A percentile compares a stretch with the other conserved stretches of the same genome.
Evolutionary conservation across 2,113 vertebrate species (phyloP).

Genomic region (Alligator mississippiensis): DNA sequence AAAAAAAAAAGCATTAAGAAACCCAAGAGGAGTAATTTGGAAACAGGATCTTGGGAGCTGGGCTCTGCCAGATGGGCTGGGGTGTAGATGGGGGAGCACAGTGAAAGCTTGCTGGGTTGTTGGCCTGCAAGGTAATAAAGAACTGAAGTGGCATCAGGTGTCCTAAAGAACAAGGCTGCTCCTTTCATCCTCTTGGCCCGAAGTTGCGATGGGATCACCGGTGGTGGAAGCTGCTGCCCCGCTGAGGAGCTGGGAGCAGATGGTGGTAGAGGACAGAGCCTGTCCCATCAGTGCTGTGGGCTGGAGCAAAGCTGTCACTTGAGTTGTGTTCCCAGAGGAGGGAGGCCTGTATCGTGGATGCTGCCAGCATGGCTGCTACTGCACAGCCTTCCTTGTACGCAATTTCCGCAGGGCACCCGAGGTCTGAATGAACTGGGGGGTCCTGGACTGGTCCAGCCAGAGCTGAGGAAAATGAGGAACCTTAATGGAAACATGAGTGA

Average conservation of each 20-base stretch:
- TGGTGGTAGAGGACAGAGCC: background rate
- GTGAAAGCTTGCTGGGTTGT: background rate
- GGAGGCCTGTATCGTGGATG: background rate
- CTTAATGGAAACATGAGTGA: background rate
- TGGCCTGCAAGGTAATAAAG: background rate
- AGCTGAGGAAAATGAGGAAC: background rate
- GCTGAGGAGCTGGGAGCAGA: background rate
- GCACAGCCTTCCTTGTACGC: background rate
- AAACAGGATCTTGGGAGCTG: conserved; percentile 25
- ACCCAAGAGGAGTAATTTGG: conserved; percentile 26
- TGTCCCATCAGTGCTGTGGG: background rate
- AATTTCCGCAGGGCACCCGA: background rate
- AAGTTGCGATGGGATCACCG: background rate
- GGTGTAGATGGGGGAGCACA: background rate
- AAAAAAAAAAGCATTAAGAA: conserved; percentile 52
- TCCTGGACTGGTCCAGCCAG: background rate
- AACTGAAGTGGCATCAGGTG: background rate
- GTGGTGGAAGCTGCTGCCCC: background rate
- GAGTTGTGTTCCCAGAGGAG: background rate
- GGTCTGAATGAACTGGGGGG: background rate
- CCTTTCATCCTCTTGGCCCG: background rate
- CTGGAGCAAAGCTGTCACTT: background rate
- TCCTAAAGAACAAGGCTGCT: background rate
- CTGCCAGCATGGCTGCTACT: background rate
- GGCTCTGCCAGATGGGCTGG: background rate